Evolutionary conservation across 1,140 invertebrate genomes (phyloP).

Genomic region (Hyles vespertilio): DNA sequence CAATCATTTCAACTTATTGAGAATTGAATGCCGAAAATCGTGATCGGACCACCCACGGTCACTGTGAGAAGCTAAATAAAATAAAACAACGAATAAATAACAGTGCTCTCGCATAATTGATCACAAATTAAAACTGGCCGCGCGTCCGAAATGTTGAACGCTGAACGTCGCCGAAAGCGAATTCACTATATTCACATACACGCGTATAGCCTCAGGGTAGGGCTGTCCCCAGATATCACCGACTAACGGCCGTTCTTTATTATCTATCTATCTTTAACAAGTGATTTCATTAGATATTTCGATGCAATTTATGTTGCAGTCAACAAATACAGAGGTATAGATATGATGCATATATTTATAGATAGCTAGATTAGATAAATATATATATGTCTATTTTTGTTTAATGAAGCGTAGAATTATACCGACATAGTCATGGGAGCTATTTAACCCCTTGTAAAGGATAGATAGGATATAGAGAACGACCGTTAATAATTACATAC

Average conservation of each 20-base stretch:
- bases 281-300: too few species aligned
- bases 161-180: constrained; percentile 59
- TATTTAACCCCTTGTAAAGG: too few species aligned
- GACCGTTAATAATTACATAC: neutral
- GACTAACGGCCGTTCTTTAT: neutral
- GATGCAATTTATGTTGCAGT: too few species aligned
- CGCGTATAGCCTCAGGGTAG: constrained; percentile 9
- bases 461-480: too few species aligned
- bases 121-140: constrained; percentile 73
- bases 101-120: constrained; percentile 73
- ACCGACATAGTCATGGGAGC: too few species aligned
- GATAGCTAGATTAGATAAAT: too few species aligned
- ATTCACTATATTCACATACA: constrained; percentile 51
- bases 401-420: too few species aligned
- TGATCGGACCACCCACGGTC: constrained; percentile 69
- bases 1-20: constrained; percentile 66
- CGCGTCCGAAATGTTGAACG: constrained; percentile 67
- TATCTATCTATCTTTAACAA: too few species aligned
- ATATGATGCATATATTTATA: too few species aligned
- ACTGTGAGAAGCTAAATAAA: constrained; percentile 67
- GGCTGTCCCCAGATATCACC: constrained; percentile 18
- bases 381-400: too few species aligned
- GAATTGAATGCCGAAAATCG: constrained; percentile 56
- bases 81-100: constrained; percentile 74
- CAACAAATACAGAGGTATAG: too few species aligned